phyloP scores from a whole-genome alignment of 1,140 invertebrate species.

The Dendroctonus valens region DNA sequence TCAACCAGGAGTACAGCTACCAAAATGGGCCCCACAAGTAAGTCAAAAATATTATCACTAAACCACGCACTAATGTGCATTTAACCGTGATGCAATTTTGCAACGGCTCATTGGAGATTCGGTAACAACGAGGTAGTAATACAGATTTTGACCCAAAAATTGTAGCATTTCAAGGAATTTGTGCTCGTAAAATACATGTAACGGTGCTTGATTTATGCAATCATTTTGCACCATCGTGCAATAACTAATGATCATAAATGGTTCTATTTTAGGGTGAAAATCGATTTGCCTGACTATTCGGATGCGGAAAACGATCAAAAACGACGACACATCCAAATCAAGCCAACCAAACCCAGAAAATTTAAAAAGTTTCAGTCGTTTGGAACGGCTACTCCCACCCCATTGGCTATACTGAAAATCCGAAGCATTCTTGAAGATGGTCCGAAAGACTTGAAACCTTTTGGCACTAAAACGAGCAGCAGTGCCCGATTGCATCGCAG shows the following conservation, averaged over 20 bases:
- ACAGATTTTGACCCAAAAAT: too few relatives aligned
- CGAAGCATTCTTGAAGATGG: too few relatives aligned
- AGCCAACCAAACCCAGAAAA: slow-evolving; percentile 2
- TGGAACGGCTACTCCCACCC: too few relatives aligned
- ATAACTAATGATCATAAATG: too few relatives aligned
- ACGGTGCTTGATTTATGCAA: too few relatives aligned
- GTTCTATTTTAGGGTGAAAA: not conserved
- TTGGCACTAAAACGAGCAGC: too few relatives aligned
- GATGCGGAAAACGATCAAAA: slow-evolving; percentile 23
- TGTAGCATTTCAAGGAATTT: too few relatives aligned
- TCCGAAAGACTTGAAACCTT: slow-evolving; percentile 7
- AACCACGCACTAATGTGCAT: too few relatives aligned
- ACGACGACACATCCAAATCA: slow-evolving; percentile 17
- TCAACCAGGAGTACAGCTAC: slow-evolving; percentile 29
- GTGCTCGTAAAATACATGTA: too few relatives aligned
- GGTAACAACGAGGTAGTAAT: not conserved
- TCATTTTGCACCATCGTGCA: too few relatives aligned
- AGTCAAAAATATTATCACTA: not conserved
- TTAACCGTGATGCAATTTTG: not conserved
- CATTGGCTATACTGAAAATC: too few relatives aligned
- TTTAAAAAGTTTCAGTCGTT: slow-evolving; percentile 3
- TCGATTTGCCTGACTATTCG: slow-evolving; percentile 36
- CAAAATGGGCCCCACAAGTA: slow-evolving; percentile 24
- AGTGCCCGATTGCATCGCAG: slow-evolving; percentile 13
- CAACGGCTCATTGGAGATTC: not conserved